A percentile compares a stretch with the other conserved stretches of the same genome.
Evolutionary conservation across 2,797 vertebrate species (phyloP).

Genomic region (Gallinago nigripennis): DNA sequence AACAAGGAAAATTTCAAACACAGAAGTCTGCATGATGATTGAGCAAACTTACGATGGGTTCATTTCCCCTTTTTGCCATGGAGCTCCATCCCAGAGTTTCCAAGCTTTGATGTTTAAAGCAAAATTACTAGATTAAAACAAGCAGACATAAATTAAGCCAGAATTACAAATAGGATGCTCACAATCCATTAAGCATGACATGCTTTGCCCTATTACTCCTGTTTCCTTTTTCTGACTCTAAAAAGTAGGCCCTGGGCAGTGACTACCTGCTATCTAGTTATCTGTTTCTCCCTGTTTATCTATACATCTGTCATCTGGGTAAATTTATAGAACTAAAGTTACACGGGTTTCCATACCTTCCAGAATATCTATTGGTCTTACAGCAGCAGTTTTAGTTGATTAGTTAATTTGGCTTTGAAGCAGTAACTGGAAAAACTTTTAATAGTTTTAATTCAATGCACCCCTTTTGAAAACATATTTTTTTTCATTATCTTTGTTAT

Average conservation of each 20-base stretch:
- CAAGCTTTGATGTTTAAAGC: neutral
- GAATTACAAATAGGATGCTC: neutral
- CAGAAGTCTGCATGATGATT: neutral
- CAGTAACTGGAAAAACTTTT: neutral
- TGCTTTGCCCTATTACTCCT: neutral
- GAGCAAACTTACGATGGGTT: neutral
- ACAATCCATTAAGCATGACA: neutral
- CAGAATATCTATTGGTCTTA: neutral
- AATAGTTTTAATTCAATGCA: neutral
- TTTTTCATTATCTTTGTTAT: neutral
- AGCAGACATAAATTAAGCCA: neutral
- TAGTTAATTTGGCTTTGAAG: neutral
- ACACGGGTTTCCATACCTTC: neutral
- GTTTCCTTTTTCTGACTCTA: neutral
- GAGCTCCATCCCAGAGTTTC: neutral
- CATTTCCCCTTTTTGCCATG: neutral
- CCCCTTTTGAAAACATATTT: neutral
- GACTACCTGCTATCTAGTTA: neutral
- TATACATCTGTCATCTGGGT: neutral
- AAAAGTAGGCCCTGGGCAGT: neutral
- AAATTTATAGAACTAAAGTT: neutral
- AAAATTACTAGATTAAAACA: neutral
- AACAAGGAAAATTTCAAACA: neutral
- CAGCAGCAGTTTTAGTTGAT: neutral
- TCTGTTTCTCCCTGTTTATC: neutral